Evolutionary conservation across 2,888 invertebrate genomes (phyloP), one percentile per base, ranked within the genome.

Genomic region (Phytoseiulus persimilis): DNA sequence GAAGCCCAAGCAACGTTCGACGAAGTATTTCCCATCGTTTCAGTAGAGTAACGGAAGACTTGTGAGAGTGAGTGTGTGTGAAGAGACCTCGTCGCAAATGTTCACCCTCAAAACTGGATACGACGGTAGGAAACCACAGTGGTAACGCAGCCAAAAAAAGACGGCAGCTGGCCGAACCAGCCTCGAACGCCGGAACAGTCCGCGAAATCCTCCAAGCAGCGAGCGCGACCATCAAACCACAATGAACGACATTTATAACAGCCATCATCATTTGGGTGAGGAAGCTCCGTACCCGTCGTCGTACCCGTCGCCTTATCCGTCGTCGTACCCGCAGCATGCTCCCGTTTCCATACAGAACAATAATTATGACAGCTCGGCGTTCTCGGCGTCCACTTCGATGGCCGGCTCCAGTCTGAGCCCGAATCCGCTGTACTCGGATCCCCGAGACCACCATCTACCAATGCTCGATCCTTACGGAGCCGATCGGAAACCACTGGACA

Each of bases 161-260:
- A 65, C 65, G 65, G 65, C 65, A 6, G 65, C 28, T 14, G 65
- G 65, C 65, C 65, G 23, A 65, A 65, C 28, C 65, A 65, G 65
- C 65, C 65, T 65, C 65, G 65, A 65, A 65, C 65, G 65, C 65
- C 65, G 65, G 28, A 65, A 65, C 65, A 28, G 18, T 65, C 65
- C 65, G 65, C 65, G 65, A 65, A 65, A 14, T 65, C 65, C 18
- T 65, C 65, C 28, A 28, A 65, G 18, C 28, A 65, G 65, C 18
- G 65, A 65, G 65, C 65, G 5, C 65, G 65, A 65, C 65, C 1
- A 65, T 23, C 18, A 28, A 6, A 65, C 65, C 87, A 45, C 33
- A 2, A 87, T 87, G 87, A 87, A 87, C 87, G 87, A 87, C 32
- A 87, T 87, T 18, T 87, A 87, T 33, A 87, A 87, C n/a, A 87